Base-by-base conservation (phyloP, 2,797 vertebrate species). In the Zenarchopterus dispar region DNA sequence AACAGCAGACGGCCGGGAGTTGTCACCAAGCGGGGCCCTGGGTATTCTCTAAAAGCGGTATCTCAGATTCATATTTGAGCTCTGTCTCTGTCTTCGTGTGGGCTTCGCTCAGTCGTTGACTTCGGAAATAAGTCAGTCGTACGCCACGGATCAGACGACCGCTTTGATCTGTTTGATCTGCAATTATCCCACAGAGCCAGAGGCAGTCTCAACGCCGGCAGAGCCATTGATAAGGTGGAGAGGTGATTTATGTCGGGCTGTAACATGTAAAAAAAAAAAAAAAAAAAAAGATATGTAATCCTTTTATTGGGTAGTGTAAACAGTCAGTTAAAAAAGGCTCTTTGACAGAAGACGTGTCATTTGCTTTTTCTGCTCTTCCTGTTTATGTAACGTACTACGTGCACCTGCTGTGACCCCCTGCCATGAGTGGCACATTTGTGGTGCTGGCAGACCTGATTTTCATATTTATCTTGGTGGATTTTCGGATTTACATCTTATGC, bases 1-100 rank as follows among this genome's bases (percentile, higher is more conserved):
- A 88, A 88, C 84, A 87, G 63, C 77, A 71, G 76, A 61, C 77
- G 68, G 77, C 76, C 65, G 75, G 62, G 76, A 84, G 72, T 74
- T 75, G 75, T 75, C 63, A 60, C 53, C 11, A 13, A 73, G 48
- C 60, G 46, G 28, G 47, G 23, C 52, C 47, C 9, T 19, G 55
- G 19, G 55, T 46, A 66, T 66, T 60, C 52, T 60, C 24, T 62
- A 48, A 13, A 75, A 62, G 59, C 52, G 62, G 47, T 22, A 18
- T 7, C 45, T 67, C 23, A 41, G 43, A 71, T 70, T 80, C 68
- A 75, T 76, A 56, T 62, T 70, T 68, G 47, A 44, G 41, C 54
- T 57, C 41, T n/a, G n/a, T n/a, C n/a, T n/a, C n/a, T n/a, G n/a
- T 2, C 41, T 46, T 53, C 21, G 48, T 13, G 9, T 46, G 33